These are phyloP conservation scores for Zaprionus gabonicus DNA, from an alignment of 1,140 invertebrate species.

Conservation along the genomic window DNA sequence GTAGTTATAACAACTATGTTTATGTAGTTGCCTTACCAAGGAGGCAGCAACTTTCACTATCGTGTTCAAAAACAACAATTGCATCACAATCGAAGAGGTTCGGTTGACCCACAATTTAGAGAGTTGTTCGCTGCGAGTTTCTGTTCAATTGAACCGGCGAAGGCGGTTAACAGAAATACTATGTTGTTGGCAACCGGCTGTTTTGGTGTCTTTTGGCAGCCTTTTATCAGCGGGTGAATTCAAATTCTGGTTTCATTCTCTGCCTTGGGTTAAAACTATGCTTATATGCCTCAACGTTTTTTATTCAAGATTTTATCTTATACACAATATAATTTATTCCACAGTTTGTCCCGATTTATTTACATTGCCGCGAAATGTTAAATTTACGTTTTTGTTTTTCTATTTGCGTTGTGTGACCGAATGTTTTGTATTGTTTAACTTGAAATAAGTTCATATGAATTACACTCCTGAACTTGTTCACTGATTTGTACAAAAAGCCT, in stretches of 20 bases:
- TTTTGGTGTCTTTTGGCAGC: not conserved
- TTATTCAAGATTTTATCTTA: not conserved
- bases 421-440: not conserved
- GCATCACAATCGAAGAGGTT: conserved; percentile 55
- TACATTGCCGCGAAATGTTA: not conserved
- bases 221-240: not conserved
- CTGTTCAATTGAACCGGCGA: conserved; percentile 1
- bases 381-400: not conserved
- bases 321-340: not conserved
- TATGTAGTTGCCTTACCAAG: conserved; percentile 30
- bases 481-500: not conserved
- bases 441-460: not conserved
- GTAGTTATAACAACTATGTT: conserved; percentile 1
- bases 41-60: conserved; percentile 61
- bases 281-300: not conserved
- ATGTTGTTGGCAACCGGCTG: not conserved
- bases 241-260: not conserved
- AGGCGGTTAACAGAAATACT: conserved; percentile 5
- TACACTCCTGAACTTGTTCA: not conserved
- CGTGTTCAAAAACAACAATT: conserved; percentile 67
- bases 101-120: conserved; percentile 26
- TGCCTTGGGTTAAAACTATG: not conserved
- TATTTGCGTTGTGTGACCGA: not conserved
- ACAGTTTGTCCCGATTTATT: not conserved
- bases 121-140: not conserved